A percentile compares a stretch with the other conserved stretches of the same genome.
Conservation (phyloP, 2,797 vertebrate genomes). For the Sebastes matsubarae region DNA sequence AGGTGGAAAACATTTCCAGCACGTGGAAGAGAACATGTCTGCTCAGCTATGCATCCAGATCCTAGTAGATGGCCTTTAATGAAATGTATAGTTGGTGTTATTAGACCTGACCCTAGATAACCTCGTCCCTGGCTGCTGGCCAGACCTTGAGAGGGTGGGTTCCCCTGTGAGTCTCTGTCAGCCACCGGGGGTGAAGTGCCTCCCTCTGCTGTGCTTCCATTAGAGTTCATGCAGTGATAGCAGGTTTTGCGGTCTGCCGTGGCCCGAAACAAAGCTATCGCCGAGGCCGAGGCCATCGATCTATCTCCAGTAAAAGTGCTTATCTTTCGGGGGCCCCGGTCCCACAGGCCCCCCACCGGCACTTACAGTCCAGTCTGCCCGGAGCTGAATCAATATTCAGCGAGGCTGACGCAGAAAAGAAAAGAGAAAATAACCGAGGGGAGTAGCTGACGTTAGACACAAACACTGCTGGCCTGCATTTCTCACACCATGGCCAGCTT, state of each 20-base stretch:
- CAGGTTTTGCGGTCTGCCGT: constrained; percentile 50
- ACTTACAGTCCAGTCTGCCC: constrained; percentile 67
- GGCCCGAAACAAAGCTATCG: constrained; percentile 36
- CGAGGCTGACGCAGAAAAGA: constrained; percentile 45
- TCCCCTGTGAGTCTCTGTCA: constrained; percentile 36
- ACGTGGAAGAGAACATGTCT: not conserved
- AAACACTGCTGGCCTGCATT: constrained; percentile 26
- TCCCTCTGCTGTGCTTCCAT: constrained; percentile 50
- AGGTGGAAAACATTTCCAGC: not conserved
- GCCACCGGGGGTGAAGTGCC: constrained; percentile 46
- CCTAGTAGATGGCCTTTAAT: constrained; percentile 13
- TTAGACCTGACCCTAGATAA: constrained; percentile 37
- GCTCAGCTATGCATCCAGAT: not conserved
- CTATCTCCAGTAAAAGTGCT: constrained; percentile 74
- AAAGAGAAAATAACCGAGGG: constrained; percentile 21
- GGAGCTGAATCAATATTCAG: constrained; percentile 72
- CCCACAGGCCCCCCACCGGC: constrained; percentile 59
- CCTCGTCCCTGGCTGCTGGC: constrained; percentile 29
- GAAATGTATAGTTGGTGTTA: constrained; percentile 12
- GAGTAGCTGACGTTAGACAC: constrained; percentile 9
- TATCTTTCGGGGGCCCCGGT: constrained; percentile 63
- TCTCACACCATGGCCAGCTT: constrained; percentile 1
- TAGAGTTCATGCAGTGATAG: constrained; percentile 47
- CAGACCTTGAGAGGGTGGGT: constrained; percentile 33
- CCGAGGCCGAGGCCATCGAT: constrained; percentile 57